Evolutionary conservation across 2,888 invertebrate species (phyloP).

Genomic region (Macaria liturata): DNA sequence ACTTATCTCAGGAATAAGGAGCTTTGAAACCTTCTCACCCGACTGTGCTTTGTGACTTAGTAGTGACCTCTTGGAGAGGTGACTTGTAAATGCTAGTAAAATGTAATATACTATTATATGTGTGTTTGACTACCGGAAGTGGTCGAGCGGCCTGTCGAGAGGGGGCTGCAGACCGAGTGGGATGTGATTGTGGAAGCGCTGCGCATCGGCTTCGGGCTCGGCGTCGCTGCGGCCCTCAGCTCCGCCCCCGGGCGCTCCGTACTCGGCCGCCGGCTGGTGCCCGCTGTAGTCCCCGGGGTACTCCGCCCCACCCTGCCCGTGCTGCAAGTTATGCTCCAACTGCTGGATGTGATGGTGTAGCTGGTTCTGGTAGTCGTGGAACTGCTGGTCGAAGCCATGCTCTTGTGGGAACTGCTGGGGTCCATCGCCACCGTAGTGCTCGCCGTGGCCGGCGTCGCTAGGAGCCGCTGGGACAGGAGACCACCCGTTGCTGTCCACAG

Average conservation of each 20-base stretch:
- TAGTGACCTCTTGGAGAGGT: slow-evolving; percentile 45
- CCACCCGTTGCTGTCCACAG: slow-evolving; percentile 71
- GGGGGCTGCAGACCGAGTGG: slow-evolving; percentile 74
- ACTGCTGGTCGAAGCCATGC: slow-evolving; percentile 63
- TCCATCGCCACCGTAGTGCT: slow-evolving; percentile 50
- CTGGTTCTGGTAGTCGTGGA: slow-evolving; percentile 64
- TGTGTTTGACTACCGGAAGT: slow-evolving; percentile 60
- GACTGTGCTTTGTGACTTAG: slow-evolving; percentile 19
- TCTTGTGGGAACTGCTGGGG: slow-evolving; percentile 64
- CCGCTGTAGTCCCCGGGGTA: slow-evolving; percentile 39
- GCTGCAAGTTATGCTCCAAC: slow-evolving; percentile 48
- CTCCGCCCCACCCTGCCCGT: slow-evolving; percentile 38
- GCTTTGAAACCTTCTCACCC: no score
- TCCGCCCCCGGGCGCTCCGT: slow-evolving; percentile 59
- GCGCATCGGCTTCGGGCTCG: slow-evolving; percentile 41
- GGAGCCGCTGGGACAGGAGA: slow-evolving; percentile 64
- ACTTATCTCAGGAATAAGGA: no score
- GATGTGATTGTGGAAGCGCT: slow-evolving; percentile 72
- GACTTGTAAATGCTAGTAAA: slow-evolving; percentile 20
- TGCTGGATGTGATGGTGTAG: slow-evolving; percentile 69
- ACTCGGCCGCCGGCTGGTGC: slow-evolving; percentile 52
- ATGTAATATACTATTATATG: no score
- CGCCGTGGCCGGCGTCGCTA: slow-evolving; percentile 46
- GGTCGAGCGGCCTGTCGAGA: slow-evolving; percentile 70
- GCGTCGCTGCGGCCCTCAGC: slow-evolving; percentile 68